These are phyloP conservation scores for Vulpes ferrilata DNA, from an alignment of 2,113 vertebrate species.

Conservation along the genomic window DNA sequence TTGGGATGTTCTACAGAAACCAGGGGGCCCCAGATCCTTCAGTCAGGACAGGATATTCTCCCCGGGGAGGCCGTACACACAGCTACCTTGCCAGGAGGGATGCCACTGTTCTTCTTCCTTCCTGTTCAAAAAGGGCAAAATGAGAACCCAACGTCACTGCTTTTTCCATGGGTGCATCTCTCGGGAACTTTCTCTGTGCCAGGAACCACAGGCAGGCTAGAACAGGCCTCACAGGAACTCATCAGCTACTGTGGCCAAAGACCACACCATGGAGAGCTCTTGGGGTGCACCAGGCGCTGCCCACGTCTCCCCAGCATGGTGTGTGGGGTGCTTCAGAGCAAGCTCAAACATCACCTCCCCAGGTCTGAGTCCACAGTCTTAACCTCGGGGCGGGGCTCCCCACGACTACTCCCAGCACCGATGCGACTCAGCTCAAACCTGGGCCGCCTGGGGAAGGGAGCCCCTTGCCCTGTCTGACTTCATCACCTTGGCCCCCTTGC, in stretches of 20 bases:
- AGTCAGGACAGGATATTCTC: neutral
- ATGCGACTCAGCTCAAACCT: neutral
- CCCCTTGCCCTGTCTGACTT: neutral
- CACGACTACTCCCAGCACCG: fast-evolving
- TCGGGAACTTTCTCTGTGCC: neutral
- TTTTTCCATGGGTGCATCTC: neutral
- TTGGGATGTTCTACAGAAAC: neutral
- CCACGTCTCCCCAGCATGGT: neutral
- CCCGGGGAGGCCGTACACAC: fast-evolving
- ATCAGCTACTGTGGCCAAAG: neutral
- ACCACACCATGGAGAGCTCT: neutral
- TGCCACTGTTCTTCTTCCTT: neutral
- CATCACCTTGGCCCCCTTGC: neutral
- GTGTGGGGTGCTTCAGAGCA: neutral
- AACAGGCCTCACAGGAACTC: neutral
- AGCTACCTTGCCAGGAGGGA: neutral
- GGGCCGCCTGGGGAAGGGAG: neutral
- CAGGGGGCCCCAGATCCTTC: neutral
- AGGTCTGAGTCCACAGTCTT: neutral
- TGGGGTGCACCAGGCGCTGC: neutral
- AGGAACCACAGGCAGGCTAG: neutral
- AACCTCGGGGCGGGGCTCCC: neutral
- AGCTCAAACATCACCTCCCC: neutral
- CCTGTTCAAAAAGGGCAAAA: neutral
- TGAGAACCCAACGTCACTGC: neutral